Evolutionary conservation across 2,113 vertebrate species (phyloP).

Genomic region (Melozone crissalis): DNA sequence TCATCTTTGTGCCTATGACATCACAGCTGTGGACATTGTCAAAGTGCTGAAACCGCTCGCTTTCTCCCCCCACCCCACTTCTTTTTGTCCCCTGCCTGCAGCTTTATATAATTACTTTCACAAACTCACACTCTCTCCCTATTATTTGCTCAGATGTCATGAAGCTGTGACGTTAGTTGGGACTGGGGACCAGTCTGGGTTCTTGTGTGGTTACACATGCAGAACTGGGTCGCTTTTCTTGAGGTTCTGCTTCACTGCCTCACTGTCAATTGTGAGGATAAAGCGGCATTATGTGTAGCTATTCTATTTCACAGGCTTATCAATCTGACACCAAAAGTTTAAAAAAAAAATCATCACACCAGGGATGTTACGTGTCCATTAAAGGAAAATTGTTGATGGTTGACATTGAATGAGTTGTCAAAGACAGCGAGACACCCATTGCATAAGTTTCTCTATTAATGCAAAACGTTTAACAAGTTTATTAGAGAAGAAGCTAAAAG

Average conservation of each 20-base stretch:
- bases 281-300: conserved; percentile 67
- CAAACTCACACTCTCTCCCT: conserved; percentile 64
- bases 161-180: conserved; percentile 24
- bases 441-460: conserved; percentile 51
- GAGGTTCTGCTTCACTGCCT: conserved; percentile 59
- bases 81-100: conserved; percentile 63
- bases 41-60: conserved; percentile 16
- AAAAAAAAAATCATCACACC: conserved; percentile 35
- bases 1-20: conserved; percentile 78
- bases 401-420: conserved; percentile 58
- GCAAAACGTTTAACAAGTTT: conserved; percentile 55
- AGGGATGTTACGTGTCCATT: conserved; percentile 45
- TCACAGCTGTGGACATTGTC: conserved; percentile 75
- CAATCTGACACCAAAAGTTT: conserved; percentile 63
- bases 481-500: conserved; percentile 54
- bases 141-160: conserved; percentile 60
- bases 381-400: conserved; percentile 54
- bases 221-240: conserved; percentile 38
- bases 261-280: conserved; percentile 53
- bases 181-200: conserved; percentile 15
- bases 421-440: conserved; percentile 30
- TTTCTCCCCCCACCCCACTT: not conserved
- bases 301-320: conserved; percentile 67
- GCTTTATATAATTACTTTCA: conserved; percentile 73
- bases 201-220: conserved; percentile 26